Evolutionary conservation across 2,797 vertebrate species (phyloP).

Genomic region (Cynopterus sphinx): DNA sequence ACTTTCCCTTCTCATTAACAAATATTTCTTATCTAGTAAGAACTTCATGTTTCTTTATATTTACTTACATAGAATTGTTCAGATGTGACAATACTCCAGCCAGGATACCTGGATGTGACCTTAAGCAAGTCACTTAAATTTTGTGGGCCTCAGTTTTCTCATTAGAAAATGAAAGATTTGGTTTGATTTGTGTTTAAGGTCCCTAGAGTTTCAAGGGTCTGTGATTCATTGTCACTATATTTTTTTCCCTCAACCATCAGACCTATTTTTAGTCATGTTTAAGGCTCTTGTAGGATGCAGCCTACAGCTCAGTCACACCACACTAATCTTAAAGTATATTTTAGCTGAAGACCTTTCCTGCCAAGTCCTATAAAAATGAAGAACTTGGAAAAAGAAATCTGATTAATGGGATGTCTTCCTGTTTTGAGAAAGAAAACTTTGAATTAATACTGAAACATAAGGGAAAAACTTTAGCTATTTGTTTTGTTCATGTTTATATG

Average conservation of each 20-base stretch:
- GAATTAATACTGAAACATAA: slow-evolving; percentile 52
- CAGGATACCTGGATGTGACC: background rate
- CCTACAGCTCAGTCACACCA: slow-evolving; percentile 44
- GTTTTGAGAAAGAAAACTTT: slow-evolving; percentile 52
- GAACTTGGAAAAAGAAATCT: slow-evolving; percentile 51
- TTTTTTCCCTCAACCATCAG: slow-evolving; percentile 16
- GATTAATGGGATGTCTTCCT: slow-evolving; percentile 47
- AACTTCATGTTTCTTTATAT: background rate
- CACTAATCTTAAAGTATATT: slow-evolving; percentile 53
- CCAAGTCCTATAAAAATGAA: slow-evolving; percentile 38
- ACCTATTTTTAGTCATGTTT: slow-evolving; percentile 59
- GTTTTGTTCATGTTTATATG: background rate
- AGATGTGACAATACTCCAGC: background rate
- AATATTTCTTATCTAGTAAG: background rate
- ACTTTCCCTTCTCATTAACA: background rate
- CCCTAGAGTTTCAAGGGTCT: background rate
- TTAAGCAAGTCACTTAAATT: background rate
- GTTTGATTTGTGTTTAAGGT: background rate
- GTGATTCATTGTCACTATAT: background rate
- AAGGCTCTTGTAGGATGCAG: slow-evolving; percentile 25
- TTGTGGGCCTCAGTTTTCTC: background rate
- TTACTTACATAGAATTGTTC: background rate
- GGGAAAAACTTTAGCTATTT: background rate
- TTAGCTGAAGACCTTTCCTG: slow-evolving; percentile 59
- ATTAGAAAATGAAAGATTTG: background rate